phyloP scores from a whole-genome alignment of 2,113 vertebrate species.

The Calonectris borealis region DNA sequence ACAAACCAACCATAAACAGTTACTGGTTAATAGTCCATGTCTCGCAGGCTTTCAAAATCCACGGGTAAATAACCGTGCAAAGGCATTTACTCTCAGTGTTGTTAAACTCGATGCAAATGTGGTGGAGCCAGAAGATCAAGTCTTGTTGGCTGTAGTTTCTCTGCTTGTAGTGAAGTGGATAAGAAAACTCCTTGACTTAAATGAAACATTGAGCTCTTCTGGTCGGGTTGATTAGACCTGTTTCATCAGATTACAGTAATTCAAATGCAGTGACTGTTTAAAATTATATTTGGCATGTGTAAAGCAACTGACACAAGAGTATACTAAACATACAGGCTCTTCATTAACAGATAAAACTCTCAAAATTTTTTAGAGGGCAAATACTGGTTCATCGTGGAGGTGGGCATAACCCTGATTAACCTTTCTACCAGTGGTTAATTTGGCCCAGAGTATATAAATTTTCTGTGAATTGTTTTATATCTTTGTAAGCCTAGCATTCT shows the following conservation, averaged over 20 bases:
- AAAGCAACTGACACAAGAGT: not conserved
- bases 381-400: not conserved
- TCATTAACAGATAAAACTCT: not conserved
- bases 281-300: not conserved
- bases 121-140: not conserved
- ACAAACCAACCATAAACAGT: not conserved
- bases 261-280: not conserved
- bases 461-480: not conserved
- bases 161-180: not conserved
- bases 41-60: not conserved
- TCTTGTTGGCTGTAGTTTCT: not conserved
- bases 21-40: not conserved
- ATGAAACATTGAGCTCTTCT: not conserved
- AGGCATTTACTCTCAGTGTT: not conserved
- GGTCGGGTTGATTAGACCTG: not conserved
- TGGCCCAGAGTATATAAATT: not conserved
- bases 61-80: not conserved
- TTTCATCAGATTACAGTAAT: not conserved
- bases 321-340: not conserved
- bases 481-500: not conserved
- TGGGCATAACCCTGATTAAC: not conserved
- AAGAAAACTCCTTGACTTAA: not conserved
- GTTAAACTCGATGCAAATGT: not conserved
- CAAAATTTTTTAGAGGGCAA: not conserved
- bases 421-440: not conserved